Evolutionary conservation across 2,113 vertebrate genomes (phyloP).

Genomic region (Oreotrochilus melanogaster): DNA sequence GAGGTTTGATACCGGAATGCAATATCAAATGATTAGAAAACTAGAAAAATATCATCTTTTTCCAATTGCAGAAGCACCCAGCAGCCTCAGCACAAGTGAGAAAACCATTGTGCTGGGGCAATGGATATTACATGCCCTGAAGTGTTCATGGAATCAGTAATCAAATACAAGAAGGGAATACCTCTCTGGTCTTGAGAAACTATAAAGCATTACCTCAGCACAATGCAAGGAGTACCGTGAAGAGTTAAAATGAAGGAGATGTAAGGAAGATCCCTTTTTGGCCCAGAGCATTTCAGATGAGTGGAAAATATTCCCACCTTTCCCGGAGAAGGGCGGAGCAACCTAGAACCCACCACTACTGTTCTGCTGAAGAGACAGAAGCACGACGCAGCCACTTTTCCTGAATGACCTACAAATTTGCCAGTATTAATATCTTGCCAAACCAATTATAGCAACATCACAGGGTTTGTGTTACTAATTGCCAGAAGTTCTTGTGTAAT

Average conservation of each 20-base stretch:
- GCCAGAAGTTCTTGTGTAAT: neutral
- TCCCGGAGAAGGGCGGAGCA: neutral
- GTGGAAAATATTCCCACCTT: rapidly evolving
- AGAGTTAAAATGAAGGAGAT: slow-evolving; percentile 1
- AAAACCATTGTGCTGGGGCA: neutral
- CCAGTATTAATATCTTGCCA: neutral
- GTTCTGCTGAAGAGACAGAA: neutral
- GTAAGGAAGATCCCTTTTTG: neutral
- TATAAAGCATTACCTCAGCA: neutral
- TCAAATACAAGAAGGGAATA: slow-evolving; percentile 8
- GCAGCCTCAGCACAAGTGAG: neutral
- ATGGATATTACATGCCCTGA: slow-evolving; percentile 27
- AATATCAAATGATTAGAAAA: slow-evolving; percentile 62
- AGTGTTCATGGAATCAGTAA: slow-evolving; percentile 33
- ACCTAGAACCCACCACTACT: neutral
- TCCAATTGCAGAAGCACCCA: neutral
- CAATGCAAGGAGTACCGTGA: neutral
- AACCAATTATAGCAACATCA: neutral
- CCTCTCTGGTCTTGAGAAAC: neutral
- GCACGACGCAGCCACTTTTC: neutral
- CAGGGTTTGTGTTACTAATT: neutral
- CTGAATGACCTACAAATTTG: neutral
- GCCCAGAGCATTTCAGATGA: neutral
- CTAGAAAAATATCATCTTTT: slow-evolving; percentile 29
- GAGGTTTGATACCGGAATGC: slow-evolving; percentile 49